Percentiles rank a stretch among this genome's conserved stretches.
phyloP scores from a whole-genome alignment of 2,113 vertebrate species.

The Osmerus mordax region DNA sequence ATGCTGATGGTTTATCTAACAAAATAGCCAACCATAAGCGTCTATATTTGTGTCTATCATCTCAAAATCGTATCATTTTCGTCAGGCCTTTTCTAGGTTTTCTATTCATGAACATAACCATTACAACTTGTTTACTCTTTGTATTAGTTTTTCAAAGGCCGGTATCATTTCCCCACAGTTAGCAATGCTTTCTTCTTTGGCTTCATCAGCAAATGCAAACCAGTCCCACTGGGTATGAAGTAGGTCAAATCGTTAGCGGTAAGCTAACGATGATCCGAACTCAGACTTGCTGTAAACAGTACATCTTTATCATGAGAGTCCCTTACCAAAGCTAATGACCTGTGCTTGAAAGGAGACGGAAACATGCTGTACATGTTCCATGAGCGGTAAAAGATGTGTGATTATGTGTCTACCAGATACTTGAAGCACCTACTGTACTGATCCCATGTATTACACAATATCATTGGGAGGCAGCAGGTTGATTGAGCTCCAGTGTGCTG shows the following conservation, averaged over 20 bases:
- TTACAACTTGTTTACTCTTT: slow-evolving; percentile 48
- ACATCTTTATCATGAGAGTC: neutral
- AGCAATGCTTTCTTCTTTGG: slow-evolving; percentile 60
- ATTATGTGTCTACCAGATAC: too few species aligned
- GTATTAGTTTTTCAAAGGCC: slow-evolving; percentile 62
- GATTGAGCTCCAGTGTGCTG: too few species aligned
- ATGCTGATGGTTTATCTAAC: too few species aligned
- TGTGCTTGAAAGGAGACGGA: too few species aligned
- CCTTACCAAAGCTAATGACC: neutral
- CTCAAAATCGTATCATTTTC: neutral
- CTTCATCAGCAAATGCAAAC: slow-evolving; percentile 67
- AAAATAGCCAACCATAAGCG: too few species aligned
- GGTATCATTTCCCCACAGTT: slow-evolving; percentile 38
- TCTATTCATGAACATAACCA: neutral
- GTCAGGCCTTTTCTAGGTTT: neutral
- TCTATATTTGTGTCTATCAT: too few species aligned
- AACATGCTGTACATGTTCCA: too few species aligned
- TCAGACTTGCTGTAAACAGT: neutral
- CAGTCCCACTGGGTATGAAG: slow-evolving; percentile 56
- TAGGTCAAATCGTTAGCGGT: slow-evolving; percentile 63
- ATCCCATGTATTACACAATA: too few species aligned
- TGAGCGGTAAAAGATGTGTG: neutral
- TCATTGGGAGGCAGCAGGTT: too few species aligned
- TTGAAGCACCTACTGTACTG: too few species aligned
- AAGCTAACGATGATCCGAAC: slow-evolving; percentile 44